Evolutionary conservation across 2,888 invertebrate species (phyloP).

Genomic region (Sarcophaga subvicina): DNA sequence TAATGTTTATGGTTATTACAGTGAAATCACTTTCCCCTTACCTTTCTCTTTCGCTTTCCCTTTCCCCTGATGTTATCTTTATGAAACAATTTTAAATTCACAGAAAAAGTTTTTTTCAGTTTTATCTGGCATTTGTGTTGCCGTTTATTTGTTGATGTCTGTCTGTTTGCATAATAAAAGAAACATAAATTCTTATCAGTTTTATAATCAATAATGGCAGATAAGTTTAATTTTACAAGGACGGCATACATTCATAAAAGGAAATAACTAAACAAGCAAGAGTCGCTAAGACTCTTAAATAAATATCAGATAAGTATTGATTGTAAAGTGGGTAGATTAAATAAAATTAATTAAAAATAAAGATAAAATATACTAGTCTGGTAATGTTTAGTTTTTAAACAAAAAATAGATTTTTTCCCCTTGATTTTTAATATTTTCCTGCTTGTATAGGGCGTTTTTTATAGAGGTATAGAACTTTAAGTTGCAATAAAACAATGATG

Average conservation of each 20-base stretch:
- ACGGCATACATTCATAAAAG: constrained; percentile 37
- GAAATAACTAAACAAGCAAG: not conserved
- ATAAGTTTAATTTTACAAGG: constrained; percentile 63
- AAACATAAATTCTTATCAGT: constrained; percentile 49
- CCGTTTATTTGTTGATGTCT: not conserved
- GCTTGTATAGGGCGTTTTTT: not conserved
- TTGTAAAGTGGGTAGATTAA: constrained; percentile 43
- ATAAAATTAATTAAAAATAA: constrained; percentile 44
- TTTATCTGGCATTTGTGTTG: constrained; percentile 11
- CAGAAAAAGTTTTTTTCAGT: not conserved
- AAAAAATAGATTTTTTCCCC: not conserved
- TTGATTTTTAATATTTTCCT: not conserved
- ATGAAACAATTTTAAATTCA: too few species aligned
- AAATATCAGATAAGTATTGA: constrained; percentile 4
- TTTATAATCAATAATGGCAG: constrained; percentile 60
- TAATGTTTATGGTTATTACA: too few species aligned
- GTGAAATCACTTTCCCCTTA: too few species aligned
- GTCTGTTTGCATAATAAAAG: not conserved
- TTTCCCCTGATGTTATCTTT: too few species aligned
- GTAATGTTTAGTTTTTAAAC: too few species aligned
- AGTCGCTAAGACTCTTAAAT: not conserved
- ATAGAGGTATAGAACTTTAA: too few species aligned
- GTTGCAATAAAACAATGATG: too few species aligned
- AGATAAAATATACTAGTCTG: not conserved
- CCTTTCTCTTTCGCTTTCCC: too few species aligned